Evolutionary conservation across 2,113 vertebrate species (phyloP).

Genomic region (Heliornis fulica): DNA sequence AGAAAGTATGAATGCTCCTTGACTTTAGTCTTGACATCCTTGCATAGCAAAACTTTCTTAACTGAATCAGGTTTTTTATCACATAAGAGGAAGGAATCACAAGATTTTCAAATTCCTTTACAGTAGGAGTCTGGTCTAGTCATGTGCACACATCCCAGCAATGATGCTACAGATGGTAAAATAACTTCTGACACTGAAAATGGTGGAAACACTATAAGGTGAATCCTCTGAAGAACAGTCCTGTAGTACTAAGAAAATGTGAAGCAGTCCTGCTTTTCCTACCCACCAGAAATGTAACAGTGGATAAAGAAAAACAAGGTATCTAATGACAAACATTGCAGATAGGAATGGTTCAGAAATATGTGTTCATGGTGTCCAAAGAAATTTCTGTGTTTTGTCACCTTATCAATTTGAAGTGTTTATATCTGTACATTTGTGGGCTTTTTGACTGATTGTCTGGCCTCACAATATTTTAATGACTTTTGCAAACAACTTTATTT

Average conservation of each 20-base stretch:
- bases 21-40: not conserved
- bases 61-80: not conserved
- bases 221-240: not conserved
- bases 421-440: not conserved
- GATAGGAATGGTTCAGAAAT: not conserved
- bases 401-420: not conserved
- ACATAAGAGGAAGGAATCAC: not conserved
- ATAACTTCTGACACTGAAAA: not conserved
- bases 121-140: not conserved
- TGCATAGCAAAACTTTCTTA: not conserved
- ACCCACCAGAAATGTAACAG: not conserved
- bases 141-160: not conserved
- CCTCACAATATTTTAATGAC: not conserved
- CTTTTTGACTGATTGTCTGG: not conserved
- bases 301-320: not conserved
- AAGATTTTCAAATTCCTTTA: not conserved
- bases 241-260: not conserved
- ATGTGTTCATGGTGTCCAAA: not conserved
- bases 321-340: not conserved
- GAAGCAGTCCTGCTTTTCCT: not conserved
- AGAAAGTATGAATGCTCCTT: not conserved
- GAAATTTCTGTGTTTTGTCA: not conserved
- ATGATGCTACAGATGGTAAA: not conserved
- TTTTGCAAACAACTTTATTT: not conserved
- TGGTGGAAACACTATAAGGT: not conserved